Evolutionary conservation across 2,113 vertebrate species (phyloP).

Genomic region (Labrus mixtus): DNA sequence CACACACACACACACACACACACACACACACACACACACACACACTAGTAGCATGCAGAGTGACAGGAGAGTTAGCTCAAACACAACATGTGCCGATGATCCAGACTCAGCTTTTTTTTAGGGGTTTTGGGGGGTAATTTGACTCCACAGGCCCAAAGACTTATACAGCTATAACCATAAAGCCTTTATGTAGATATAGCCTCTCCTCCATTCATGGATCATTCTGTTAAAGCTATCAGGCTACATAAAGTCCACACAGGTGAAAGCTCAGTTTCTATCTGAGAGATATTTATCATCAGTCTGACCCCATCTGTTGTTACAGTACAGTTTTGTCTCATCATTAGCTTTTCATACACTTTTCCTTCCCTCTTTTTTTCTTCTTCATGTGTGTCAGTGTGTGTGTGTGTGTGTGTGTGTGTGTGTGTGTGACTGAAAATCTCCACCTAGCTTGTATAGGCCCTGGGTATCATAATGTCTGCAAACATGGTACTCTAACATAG

Average conservation of each 20-base stretch:
- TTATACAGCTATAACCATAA: slow-evolving; percentile 53
- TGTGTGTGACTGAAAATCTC: slow-evolving; percentile 14
- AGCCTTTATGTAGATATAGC: slow-evolving; percentile 49
- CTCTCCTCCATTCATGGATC: slow-evolving; percentile 40
- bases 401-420: too few relatives aligned
- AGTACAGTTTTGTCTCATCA: slow-evolving; percentile 21
- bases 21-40: slow-evolving; percentile 14
- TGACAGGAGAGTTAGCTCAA: slow-evolving; percentile 62
- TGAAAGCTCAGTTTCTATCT: slow-evolving; percentile 44
- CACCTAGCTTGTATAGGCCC: slow-evolving; percentile 24
- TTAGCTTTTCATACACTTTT: slow-evolving; percentile 1
- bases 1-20: slow-evolving; percentile 22
- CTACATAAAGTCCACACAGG: slow-evolving; percentile 62
- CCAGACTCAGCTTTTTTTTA: slow-evolving; percentile 56
- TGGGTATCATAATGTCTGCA: slow-evolving; percentile 1
- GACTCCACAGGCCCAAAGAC: slow-evolving; percentile 65
- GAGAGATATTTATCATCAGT: slow-evolving; percentile 36
- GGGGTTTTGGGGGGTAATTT: slow-evolving; percentile 50
- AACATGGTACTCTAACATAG: slow-evolving; percentile 3
- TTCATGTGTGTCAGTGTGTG: background rate
- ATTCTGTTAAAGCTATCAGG: slow-evolving; percentile 49
- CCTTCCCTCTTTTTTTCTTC: slow-evolving; percentile 8
- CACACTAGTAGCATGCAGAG: slow-evolving; percentile 36
- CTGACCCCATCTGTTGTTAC: slow-evolving; percentile 41
- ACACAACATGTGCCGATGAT: slow-evolving; percentile 49